These are phyloP conservation scores for Pandemis cinnamomeana DNA, from an alignment of 2,888 invertebrate species.

Conservation along the genomic window DNA sequence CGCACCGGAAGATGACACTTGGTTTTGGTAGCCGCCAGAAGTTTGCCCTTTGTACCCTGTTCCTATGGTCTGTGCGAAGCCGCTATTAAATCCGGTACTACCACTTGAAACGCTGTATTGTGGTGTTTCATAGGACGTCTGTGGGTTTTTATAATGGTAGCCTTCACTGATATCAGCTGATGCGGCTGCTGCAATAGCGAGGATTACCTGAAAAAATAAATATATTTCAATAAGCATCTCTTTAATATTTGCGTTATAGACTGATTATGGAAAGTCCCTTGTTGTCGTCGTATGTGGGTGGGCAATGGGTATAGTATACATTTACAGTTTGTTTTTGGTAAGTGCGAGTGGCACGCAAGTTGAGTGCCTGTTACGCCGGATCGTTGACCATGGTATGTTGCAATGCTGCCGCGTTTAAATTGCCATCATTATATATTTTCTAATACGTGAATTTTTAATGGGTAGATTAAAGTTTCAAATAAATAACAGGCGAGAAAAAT, in stretches of 20 bases:
- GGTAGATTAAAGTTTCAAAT: neutral
- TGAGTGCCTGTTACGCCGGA: constrained; percentile 21
- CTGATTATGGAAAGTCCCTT: neutral
- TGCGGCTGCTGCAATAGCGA: constrained; percentile 60
- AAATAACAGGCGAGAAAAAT: no score
- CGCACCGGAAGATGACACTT: constrained; percentile 1
- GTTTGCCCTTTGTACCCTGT: constrained; percentile 32
- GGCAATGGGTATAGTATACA: neutral
- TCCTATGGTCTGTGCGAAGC: constrained; percentile 30
- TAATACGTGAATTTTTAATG: constrained; percentile 24
- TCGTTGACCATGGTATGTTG: constrained; percentile 50
- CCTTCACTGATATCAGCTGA: constrained; percentile 69
- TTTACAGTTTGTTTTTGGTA: constrained; percentile 13
- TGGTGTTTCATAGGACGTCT: constrained; percentile 73
- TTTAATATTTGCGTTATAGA: neutral
- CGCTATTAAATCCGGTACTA: constrained; percentile 48
- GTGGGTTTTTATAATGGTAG: constrained; percentile 73
- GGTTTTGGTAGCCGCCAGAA: constrained; percentile 30
- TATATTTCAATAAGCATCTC: neutral
- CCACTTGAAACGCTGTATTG: constrained; percentile 47
- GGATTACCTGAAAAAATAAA: constrained; percentile 64
- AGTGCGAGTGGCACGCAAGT: constrained; percentile 24
- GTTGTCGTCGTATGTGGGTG: neutral
- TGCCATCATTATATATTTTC: constrained; percentile 8
- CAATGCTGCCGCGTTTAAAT: constrained; percentile 48